Evolutionary conservation across 2,113 vertebrate species (phyloP).

Genomic region (Clarias macrocephalus): DNA sequence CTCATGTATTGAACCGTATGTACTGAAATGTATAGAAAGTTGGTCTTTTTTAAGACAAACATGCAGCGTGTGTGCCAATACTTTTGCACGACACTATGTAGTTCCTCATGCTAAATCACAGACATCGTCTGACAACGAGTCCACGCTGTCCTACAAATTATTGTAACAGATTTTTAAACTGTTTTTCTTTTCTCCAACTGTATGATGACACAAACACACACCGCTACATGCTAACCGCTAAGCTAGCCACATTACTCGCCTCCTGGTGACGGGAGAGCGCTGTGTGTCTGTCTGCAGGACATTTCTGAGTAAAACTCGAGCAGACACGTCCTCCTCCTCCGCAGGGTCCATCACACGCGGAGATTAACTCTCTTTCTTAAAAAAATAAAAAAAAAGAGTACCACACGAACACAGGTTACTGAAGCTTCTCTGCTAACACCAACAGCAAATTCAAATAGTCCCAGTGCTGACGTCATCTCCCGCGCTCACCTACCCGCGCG

Average conservation of each 20-base stretch:
- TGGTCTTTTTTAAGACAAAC: too few relatives aligned
- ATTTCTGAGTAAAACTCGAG: slow-evolving; percentile 65
- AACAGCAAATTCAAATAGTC: slow-evolving; percentile 15
- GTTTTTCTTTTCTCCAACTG: not conserved
- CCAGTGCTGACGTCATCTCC: slow-evolving; percentile 11
- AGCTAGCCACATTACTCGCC: slow-evolving; percentile 27
- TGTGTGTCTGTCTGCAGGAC: slow-evolving; percentile 64
- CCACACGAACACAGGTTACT: not conserved
- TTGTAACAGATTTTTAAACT: not conserved
- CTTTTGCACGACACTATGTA: not conserved
- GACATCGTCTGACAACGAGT: not conserved
- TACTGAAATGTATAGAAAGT: too few relatives aligned
- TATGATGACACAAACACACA: not conserved
- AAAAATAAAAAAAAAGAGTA: too few relatives aligned
- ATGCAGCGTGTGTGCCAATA: not conserved
- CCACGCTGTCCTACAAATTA: not conserved
- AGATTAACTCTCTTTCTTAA: not conserved
- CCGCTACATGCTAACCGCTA: not conserved
- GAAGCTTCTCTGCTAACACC: not conserved
- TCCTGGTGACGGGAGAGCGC: slow-evolving; percentile 65
- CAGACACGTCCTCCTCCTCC: slow-evolving; percentile 65
- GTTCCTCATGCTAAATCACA: not conserved
- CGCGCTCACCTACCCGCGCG: not conserved
- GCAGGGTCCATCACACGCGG: slow-evolving; percentile 60
- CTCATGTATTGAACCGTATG: not conserved